Evolutionary conservation across 2,888 invertebrate species (phyloP).

Genomic region (Drosophila niveifrons): DNA sequence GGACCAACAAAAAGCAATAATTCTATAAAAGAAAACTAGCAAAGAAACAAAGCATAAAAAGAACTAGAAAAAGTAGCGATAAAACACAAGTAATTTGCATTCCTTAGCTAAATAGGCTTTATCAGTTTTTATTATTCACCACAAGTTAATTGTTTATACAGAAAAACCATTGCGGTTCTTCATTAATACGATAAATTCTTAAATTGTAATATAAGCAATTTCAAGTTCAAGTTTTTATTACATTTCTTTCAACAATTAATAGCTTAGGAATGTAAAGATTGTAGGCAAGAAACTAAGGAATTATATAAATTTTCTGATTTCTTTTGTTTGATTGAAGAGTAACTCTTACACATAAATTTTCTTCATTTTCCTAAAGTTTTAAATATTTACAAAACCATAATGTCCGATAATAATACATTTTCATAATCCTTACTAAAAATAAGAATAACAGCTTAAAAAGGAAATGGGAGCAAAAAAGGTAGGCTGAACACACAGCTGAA

Average conservation of each 20-base stretch:
- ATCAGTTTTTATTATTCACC: background rate
- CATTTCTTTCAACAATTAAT: too few species aligned
- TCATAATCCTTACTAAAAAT: background rate
- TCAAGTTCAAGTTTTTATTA: too few species aligned
- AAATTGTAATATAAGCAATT: background rate
- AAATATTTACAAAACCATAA: too few species aligned
- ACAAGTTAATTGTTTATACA: background rate
- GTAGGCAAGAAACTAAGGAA: too few species aligned
- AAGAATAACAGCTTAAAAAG: background rate
- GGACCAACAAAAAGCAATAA: background rate
- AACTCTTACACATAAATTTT: too few species aligned
- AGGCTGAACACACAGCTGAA: constrained; percentile 41
- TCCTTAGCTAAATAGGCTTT: background rate
- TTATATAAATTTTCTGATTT: too few species aligned
- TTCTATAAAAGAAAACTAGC: background rate
- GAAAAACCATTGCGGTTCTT: background rate
- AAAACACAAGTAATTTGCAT: background rate
- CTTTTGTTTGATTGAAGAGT: too few species aligned
- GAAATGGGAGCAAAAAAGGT: constrained; percentile 10
- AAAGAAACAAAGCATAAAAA: background rate
- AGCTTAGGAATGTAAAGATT: too few species aligned
- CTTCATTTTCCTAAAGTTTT: too few species aligned
- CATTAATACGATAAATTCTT: background rate
- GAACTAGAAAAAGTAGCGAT: background rate
- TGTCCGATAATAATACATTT: background rate